These are phyloP conservation scores for Scomber scombrus DNA, from an alignment of 2,113 vertebrate genomes.

Conservation along the genomic window DNA sequence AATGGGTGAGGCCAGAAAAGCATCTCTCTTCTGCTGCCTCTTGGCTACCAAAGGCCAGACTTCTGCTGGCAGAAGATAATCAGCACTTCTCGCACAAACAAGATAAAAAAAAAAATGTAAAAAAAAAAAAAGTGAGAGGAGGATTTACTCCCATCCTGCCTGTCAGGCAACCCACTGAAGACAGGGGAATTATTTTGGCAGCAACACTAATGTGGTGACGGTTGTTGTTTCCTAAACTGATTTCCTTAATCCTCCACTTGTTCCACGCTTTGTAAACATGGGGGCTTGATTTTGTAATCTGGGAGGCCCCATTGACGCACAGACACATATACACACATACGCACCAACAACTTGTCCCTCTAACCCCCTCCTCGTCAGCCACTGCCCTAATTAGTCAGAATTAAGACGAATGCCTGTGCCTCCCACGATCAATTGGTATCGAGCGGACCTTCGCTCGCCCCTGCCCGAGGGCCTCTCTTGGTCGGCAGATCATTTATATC, in stretches of 20 bases:
- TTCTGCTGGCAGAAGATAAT: conserved; percentile 71
- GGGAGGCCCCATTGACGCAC: conserved; percentile 70
- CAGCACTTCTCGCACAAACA: conserved; percentile 70
- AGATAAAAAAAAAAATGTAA: conserved; percentile 48
- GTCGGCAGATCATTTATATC: conserved; percentile 87
- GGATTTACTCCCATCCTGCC: conserved; percentile 73
- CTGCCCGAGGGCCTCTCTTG: conserved; percentile 71
- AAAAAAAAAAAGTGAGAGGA: conserved; percentile 40
- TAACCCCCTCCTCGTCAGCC: conserved; percentile 76
- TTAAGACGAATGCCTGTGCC: conserved; percentile 88
- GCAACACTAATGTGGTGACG: conserved; percentile 77
- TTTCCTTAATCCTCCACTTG: conserved; percentile 83
- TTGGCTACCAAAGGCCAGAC: conserved; percentile 64
- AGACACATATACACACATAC: conserved; percentile 50
- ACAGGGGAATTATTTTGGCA: conserved; percentile 78
- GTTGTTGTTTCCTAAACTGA: conserved; percentile 84
- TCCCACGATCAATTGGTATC: conserved; percentile 86
- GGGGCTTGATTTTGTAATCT: conserved; percentile 75
- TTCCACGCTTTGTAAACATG: conserved; percentile 77
- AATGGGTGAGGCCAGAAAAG: conserved; percentile 38
- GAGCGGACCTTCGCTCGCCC: conserved; percentile 80
- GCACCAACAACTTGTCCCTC: conserved; percentile 67
- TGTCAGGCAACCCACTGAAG: conserved; percentile 66
- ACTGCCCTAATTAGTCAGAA: conserved; percentile 87
- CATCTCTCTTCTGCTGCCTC: conserved; percentile 59